Evolutionary conservation across 2,797 vertebrate species (phyloP).

Genomic region (Girardinus metallicus): DNA sequence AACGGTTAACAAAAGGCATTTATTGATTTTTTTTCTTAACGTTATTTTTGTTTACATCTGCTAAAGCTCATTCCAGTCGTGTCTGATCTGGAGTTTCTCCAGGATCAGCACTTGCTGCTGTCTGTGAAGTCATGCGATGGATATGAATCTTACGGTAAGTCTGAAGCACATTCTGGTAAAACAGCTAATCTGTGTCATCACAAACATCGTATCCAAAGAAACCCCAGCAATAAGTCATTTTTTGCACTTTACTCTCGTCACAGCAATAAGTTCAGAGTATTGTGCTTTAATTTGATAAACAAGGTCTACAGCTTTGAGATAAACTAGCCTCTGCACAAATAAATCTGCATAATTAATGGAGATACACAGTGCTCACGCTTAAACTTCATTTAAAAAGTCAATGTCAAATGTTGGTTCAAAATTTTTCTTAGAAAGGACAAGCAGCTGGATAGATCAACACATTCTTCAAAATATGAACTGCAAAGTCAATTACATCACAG

Average conservation of each 20-base stretch:
- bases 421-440: not conserved
- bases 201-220: not conserved
- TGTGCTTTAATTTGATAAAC: not conserved
- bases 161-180: not conserved
- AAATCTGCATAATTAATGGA: not conserved
- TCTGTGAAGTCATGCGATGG: constrained; percentile 87
- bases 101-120: constrained; percentile 84
- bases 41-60: constrained; percentile 22
- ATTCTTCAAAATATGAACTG: not conserved
- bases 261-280: not conserved
- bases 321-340: not conserved
- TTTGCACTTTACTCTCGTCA: not conserved
- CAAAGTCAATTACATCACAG: not conserved
- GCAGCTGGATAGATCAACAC: not conserved
- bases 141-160: constrained; percentile 86
- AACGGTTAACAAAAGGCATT: not conserved
- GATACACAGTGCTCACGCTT: not conserved
- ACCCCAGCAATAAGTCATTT: not conserved
- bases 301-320: not conserved
- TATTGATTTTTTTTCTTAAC: not conserved
- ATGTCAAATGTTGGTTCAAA: not conserved
- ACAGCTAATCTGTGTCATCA: not conserved
- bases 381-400: not conserved
- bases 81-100: constrained; percentile 83
- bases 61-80: constrained; percentile 80